Base-by-base conservation (phyloP, 2,888 invertebrate species). In the Melipona bicolor region DNA sequence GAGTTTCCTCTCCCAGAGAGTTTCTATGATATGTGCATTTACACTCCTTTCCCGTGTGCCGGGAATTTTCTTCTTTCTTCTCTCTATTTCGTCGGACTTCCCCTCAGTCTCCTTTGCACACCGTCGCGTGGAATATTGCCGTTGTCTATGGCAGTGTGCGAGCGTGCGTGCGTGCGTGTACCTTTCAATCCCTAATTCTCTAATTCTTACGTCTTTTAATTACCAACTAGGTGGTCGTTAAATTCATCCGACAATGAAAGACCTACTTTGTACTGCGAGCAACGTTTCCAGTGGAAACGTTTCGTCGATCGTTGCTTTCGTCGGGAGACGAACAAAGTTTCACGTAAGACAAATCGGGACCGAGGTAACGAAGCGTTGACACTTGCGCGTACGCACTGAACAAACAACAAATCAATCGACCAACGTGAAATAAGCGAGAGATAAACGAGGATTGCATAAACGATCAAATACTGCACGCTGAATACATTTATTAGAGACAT, bases 91-190 rank as follows among this genome's bases (percentile, higher is more conserved):
- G 69, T 79, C 49, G 56, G 62, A 56, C 2, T 27, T 67, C 24
- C 19, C 49, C 52, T 11, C 11, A n/a, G 56, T 52, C 59, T 56
- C 59, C 61, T 15, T 21, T 19, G 17, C 74, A 59, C 61, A 54
- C 68, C 65, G 68, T 67, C 75, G 19, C 27, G 27, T 61, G 72
- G 62, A 77, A 71, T 88, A 83, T 83, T 80, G 77, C 78, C 61
- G 71, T 81, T 74, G n/a, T n/a, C 74, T 65, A 67, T 73, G 61
- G 61, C 36, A 67, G 24, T 21, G 19, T 2, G 32, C 21, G 13
- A 19, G 13, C 21, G 0, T 43, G 9, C 3, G 15, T 21, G 4
- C 2, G 32, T 11, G 13, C 9, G 13, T 5, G 0, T 36, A 21
- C 5, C 4, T 32, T 32, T 3, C 3, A 64, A 64, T 1, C 21